phyloP scores from a whole-genome alignment of 2,888 invertebrate species.

The Drosophila prolongata region DNA sequence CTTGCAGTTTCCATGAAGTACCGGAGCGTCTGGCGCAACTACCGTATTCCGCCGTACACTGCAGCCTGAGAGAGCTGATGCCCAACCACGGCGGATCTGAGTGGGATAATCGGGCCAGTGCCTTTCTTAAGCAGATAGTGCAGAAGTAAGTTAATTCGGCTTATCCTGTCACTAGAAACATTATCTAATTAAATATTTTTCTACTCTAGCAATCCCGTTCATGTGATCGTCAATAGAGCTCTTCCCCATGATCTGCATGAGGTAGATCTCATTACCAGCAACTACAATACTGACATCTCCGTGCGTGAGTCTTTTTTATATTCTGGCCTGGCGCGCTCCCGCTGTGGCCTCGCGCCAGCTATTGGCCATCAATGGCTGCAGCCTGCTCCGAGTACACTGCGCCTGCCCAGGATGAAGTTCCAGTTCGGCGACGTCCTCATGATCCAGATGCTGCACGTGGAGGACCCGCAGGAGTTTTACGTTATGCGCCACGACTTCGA shows the following conservation, averaged over 20 bases:
- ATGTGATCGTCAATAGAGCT: conserved; percentile 51
- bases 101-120: conserved; percentile 86
- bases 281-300: conserved; percentile 81
- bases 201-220: conserved; percentile 61
- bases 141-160: conserved; percentile 85
- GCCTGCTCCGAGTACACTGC: conserved; percentile 42
- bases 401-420: conserved; percentile 14
- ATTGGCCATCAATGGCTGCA: conserved; percentile 13
- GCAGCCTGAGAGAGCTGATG: conserved; percentile 86
- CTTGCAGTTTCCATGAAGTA: conserved; percentile 85
- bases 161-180: too few species aligned
- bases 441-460: conserved; percentile 86
- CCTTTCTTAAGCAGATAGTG: conserved; percentile 87
- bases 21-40: conserved; percentile 84
- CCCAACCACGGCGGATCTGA: conserved; percentile 86
- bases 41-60: conserved; percentile 86
- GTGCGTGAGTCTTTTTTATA: conserved; percentile 84
- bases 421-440: conserved; percentile 72
- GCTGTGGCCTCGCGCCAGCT: not conserved
- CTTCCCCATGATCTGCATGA: conserved; percentile 56
- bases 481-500: conserved; percentile 83
- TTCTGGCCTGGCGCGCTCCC: conserved; percentile 71
- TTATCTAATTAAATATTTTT: not conserved
- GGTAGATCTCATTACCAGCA: conserved; percentile 84
- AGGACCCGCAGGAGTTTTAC: conserved; percentile 88